Evolutionary conservation across 2,888 invertebrate genomes (phyloP), one percentile per base, ranked within the genome.

Genomic region (Drosophila prostipennis): DNA sequence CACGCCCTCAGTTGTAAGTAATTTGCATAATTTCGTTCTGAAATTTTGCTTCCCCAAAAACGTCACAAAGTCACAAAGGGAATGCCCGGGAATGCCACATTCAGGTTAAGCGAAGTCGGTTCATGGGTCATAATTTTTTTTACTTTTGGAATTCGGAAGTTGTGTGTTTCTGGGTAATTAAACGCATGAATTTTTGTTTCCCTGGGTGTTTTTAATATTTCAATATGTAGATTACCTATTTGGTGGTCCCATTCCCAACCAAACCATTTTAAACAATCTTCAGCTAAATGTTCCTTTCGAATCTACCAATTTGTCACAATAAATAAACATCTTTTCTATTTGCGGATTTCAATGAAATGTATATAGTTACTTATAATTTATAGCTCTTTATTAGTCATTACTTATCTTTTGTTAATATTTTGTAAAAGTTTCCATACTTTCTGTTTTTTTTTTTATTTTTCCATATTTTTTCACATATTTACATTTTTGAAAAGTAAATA

Each of bases 1-100:
- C 56, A 61, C 77, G 53, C 76, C 73, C 54, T 46, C 43, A 52
- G 40, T 57, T 61, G 53, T 55, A 14, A 57, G 55, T 40, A 67
- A 74, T 74, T 76, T 76, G 78, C 79, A 72, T 82, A 70, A 61
- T 63, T 74, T 53, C 45, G 58, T 67, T 59, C 52, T 36, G 57
- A 65, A 46, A 42, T 34, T 37, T 52, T 13, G 46, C 43, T 48
- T 42, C 48, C 53, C 45, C 23, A 63, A 52, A 56, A 65, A 71
- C 16, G 23, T 32, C 29, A 42, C 43, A 64, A 52, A 45, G 65
- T 58, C 32, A 14, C 40, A 11, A 14, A 58, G 54, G 65, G 39
- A 14, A 46, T 16, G 32, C 26, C 34, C n/a, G 48, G 26, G 32
- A n/a, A n/a, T n/a, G n/a, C n/a, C n/a, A n/a, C 43, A 40, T 43